Percentiles rank a stretch among this genome's conserved stretches.
These are phyloP conservation scores for Nomada ruficornis DNA, from an alignment of 2,888 invertebrate species.

Conservation along the genomic window DNA sequence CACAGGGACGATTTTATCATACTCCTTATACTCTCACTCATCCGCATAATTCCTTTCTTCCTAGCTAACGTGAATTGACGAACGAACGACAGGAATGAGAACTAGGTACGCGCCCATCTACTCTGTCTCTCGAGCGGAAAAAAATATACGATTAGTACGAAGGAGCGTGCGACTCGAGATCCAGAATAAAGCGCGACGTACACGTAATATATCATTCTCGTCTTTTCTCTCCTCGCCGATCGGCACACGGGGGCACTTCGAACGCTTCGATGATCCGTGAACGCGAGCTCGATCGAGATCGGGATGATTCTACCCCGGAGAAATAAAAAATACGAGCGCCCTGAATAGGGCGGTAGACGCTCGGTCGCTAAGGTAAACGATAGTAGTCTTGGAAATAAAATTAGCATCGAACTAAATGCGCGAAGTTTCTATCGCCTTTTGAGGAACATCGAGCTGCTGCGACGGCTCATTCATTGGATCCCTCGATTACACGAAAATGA, in stretches of 20 bases:
- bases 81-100: slow-evolving; percentile 65
- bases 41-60: neutral
- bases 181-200: slow-evolving; percentile 29
- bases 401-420: slow-evolving; percentile 9
- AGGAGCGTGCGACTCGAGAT: slow-evolving; percentile 45
- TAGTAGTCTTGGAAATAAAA: slow-evolving; percentile 27
- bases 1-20: neutral
- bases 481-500: too few relatives aligned
- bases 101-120: slow-evolving; percentile 29
- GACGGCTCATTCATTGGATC: too few relatives aligned
- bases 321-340: neutral
- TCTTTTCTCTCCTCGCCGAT: slow-evolving; percentile 24
- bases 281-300: slow-evolving; percentile 8
- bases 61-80: slow-evolving; percentile 49
- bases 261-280: neutral
- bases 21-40: slow-evolving; percentile 5
- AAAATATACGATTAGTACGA: slow-evolving; percentile 58
- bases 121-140: slow-evolving; percentile 18
- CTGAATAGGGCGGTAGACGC: neutral
- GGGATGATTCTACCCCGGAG: neutral
- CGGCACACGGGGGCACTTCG: neutral
- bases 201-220: slow-evolving; percentile 38
- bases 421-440: neutral
- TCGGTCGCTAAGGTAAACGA: slow-evolving; percentile 22
- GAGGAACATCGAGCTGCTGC: neutral